Percentiles rank a stretch among this genome's conserved stretches.
These are phyloP conservation scores for Actenoides lindsayi DNA, from an alignment of 2,113 vertebrate genomes.

Conservation along the genomic window DNA sequence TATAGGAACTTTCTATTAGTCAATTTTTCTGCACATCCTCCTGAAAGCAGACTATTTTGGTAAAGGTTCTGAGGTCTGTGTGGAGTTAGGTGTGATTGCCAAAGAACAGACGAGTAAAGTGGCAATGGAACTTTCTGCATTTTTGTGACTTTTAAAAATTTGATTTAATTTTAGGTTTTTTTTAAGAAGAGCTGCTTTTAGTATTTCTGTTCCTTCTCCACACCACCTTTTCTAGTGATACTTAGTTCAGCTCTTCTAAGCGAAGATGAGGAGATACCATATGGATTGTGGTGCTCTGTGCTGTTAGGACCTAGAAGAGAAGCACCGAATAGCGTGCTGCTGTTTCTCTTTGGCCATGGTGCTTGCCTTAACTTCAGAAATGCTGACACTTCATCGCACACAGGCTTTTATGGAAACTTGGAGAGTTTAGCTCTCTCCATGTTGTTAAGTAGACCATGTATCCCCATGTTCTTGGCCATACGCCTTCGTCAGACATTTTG, in stretches of 20 bases:
- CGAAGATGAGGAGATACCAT: background rate
- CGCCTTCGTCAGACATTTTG: background rate
- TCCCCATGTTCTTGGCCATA: background rate
- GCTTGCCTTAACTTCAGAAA: background rate
- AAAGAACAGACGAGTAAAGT: background rate
- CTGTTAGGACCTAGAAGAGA: background rate
- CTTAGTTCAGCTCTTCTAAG: background rate
- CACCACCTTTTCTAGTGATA: background rate
- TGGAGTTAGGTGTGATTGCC: background rate
- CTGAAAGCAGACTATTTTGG: background rate
- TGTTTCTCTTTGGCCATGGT: background rate
- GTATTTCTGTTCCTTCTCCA: background rate
- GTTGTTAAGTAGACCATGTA: background rate
- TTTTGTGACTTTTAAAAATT: background rate
- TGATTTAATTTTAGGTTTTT: background rate
- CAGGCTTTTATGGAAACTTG: background rate
- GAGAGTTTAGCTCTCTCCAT: background rate
- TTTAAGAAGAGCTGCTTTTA: background rate
- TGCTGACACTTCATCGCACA: background rate
- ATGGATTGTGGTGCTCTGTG: background rate
- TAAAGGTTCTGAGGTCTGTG: background rate
- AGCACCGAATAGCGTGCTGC: background rate
- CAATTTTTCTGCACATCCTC: background rate
- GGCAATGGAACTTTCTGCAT: background rate
- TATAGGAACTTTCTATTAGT: background rate